Evolutionary conservation across 1,140 invertebrate species (phyloP), one percentile per base, ranked within the genome.

Genomic region (Ectropis grisescens): DNA sequence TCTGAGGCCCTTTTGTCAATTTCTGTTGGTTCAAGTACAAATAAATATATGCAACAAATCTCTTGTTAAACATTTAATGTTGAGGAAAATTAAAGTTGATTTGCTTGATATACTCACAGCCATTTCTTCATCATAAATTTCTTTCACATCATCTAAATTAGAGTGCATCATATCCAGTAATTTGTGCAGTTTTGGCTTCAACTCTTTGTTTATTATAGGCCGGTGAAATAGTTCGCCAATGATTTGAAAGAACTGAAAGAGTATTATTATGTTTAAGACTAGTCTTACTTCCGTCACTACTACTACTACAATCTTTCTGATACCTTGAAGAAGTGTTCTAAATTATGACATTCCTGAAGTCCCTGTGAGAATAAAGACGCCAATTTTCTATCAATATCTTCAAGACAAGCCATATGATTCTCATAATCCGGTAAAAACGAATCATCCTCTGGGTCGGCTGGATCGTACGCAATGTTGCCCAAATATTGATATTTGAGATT

Each of bases 311-410:
- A n/a, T n/a, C n/a, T n/a, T n/a, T n/a, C n/a, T n/a, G n/a, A n/a
- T 52, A 68, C 76, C 60, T 86, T 86, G 42, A 82, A 85, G 45
- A 85, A 82, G 39, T 80, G 79, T 55, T 92, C 89, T 10, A 91
- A 66, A 37, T 89, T 90, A 34, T 88, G 82, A 52, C 90, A 93
- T 53, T 95, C 92, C 34, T 90, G 87, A 53, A 94, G 91, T 2
- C 87, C 91, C 51, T 90, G 85, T 2, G 86, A 85, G 40, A 94
- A 89, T 36, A 94, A 87, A 6, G 91, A 88, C 1, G 89, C 90
- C 11, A 96, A 69, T 47, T 88, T 75, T 47, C 88, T 83, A 65
- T 96, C 93, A 19, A 90, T 87, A 51, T 93, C 90, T 13, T 85
- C 75, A 27, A 84, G 58, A 30, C 82, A 76, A 1, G 44, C 37